These are phyloP conservation scores for Procambarus virginalis DNA, from an alignment of 1,140 invertebrate species.

Conservation along the genomic window DNA sequence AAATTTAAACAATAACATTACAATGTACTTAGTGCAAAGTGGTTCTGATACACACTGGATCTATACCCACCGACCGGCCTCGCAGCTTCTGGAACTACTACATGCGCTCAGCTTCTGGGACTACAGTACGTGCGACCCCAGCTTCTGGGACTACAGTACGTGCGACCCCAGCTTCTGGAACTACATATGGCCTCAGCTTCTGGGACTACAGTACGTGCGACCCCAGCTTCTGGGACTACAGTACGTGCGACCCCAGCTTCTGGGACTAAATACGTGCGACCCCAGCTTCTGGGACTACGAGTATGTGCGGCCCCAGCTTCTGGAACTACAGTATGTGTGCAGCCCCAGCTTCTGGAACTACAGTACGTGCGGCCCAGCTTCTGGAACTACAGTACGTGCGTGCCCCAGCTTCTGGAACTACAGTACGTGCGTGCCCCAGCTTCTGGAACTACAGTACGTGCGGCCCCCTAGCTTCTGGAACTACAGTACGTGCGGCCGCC, in stretches of 20 bases:
- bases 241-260: too few relatives aligned
- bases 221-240: too few relatives aligned
- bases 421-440: neutral
- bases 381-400: neutral
- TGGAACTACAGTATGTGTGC: neutral
- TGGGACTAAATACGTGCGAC: neutral
- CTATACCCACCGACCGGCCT: too few relatives aligned
- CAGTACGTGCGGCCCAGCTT: too few relatives aligned
- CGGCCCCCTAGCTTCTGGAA: neutral
- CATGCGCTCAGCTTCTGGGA: too few relatives aligned
- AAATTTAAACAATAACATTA: conserved; percentile 49
- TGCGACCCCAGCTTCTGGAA: too few relatives aligned
- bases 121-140: too few relatives aligned
- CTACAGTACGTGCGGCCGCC: neutral
- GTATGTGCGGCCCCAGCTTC: neutral
- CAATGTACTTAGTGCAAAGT: neutral
- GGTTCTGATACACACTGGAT: neutral
- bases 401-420: neutral
- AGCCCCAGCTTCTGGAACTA: neutral
- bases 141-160: too few relatives aligned
- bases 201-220: too few relatives aligned
- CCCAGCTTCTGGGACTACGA: neutral
- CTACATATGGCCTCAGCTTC: too few relatives aligned
- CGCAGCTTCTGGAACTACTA: neutral
- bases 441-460: neutral